Evolutionary conservation across 2,888 invertebrate genomes (phyloP).

Genomic region (Sericinus montela): DNA sequence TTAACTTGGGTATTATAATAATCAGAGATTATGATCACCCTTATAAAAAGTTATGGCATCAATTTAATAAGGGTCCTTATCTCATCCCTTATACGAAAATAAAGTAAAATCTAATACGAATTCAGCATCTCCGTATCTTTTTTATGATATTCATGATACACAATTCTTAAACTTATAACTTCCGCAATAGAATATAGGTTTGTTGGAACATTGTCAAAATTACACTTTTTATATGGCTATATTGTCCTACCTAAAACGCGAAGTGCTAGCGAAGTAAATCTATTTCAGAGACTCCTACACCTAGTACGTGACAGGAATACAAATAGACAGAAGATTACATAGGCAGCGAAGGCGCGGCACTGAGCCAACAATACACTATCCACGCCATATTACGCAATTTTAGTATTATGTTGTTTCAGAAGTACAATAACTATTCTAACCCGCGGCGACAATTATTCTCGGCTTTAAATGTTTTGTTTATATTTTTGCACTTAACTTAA

Average conservation of each 20-base stretch:
- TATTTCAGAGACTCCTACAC: slow-evolving; percentile 40
- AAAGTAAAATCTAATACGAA: not conserved
- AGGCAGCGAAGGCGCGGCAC: slow-evolving; percentile 12
- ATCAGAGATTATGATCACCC: no score
- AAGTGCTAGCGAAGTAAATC: slow-evolving; percentile 37
- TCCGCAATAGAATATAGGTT: not conserved
- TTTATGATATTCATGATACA: slow-evolving; percentile 8
- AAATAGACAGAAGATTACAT: slow-evolving; percentile 32
- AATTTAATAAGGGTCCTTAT: no score
- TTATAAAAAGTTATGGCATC: no score
- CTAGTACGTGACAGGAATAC: slow-evolving; percentile 50
- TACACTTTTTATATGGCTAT: slow-evolving; percentile 11
- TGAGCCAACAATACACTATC: slow-evolving; percentile 16
- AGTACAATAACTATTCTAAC: no score
- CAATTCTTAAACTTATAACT: slow-evolving; percentile 7
- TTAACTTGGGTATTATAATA: no score
- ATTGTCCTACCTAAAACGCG: slow-evolving; percentile 24
- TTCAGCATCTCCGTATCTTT: slow-evolving; percentile 1
- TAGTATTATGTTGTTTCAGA: no score
- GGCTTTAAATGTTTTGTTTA: no score
- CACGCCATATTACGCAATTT: slow-evolving; percentile 24
- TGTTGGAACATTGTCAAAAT: slow-evolving; percentile 16
- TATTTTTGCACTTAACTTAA: no score
- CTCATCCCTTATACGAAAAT: no score
- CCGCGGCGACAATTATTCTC: no score